These are phyloP conservation scores for Tetropium fuscum DNA, from an alignment of 2,888 invertebrate species.

Conservation along the genomic window DNA sequence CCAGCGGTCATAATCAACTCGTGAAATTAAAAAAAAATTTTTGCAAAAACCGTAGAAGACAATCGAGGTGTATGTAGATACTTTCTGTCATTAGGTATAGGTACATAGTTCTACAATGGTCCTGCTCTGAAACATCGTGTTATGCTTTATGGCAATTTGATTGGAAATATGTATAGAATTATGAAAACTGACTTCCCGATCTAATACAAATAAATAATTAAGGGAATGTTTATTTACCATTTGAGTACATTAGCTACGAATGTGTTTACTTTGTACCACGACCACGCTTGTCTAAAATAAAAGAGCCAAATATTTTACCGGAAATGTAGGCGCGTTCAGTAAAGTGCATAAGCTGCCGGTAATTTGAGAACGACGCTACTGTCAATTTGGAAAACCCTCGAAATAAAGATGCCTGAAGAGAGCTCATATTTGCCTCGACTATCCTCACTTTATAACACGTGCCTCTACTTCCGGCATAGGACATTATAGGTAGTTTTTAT, in stretches of 20 bases:
- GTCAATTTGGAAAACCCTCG: conserved; percentile 21
- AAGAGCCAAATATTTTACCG: conserved; percentile 1
- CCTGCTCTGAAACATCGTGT: no score
- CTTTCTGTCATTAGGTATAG: no score
- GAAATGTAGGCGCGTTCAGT: conserved; percentile 4
- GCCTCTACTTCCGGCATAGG: conserved; percentile 14
- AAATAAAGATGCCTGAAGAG: conserved; percentile 18
- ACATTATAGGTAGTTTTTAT: conserved; percentile 10
- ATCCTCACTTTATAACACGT: conserved; percentile 25
- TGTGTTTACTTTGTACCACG: conserved; percentile 1
- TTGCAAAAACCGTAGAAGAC: no score
- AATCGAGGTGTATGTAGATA: no score
- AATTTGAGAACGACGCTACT: conserved; percentile 25
- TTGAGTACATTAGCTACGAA: no score
- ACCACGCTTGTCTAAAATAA: conserved; percentile 4
- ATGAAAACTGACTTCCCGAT: background rate
- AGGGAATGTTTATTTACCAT: background rate
- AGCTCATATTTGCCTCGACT: conserved; percentile 17
- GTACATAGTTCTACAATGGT: no score
- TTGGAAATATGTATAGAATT: no score
- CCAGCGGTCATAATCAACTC: no score
- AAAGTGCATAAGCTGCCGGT: conserved; percentile 10
- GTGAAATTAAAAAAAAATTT: no score
- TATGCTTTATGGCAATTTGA: no score
- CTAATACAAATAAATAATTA: background rate